Evolutionary conservation across 92 coral and sea anemone genomes (phyloP), one percentile per base, ranked within the genome.

Genomic region (Zoanthus sociatus): DNA sequence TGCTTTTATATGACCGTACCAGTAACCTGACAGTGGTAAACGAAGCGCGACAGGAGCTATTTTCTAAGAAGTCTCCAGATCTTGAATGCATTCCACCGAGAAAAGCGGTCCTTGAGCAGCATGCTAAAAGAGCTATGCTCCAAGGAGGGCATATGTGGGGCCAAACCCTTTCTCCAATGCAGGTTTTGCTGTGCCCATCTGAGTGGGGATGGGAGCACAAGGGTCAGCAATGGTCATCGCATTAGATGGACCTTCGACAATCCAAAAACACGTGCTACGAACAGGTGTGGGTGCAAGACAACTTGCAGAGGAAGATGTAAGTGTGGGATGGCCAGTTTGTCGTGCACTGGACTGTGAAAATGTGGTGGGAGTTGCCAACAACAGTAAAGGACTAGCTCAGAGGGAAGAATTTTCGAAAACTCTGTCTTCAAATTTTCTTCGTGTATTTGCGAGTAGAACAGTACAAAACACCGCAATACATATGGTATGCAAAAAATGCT

Each of bases 181-280:
- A 10, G 30, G 37, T 46, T 6, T 30, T 78, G 3, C 84, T 71
- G 8, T 18, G 84, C n/a, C 71, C 84, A 3, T 46, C 42, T 17
- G 46, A 67, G 17, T 83, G 87, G 61, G 77, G 87, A 68, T 83
- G 87, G 87, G 16, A 37, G 71, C 86, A 9, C 44, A n/a, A 81
- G 2, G 78, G 44, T 42, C 31, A 42, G 46, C 47, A 13, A 14
- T 83, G 87, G 87, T 31, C 46, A 15, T 78, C 78, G 11, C 50
- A 32, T 50, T 83, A 78, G 87, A 82, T 77, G 15, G 15, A 50
- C 77, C 31, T 82, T 7, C 7, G 56, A 58, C 76, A 82, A 82
- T 77, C 77, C 30, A 82, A 82, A 47, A 26, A 66, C 77, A 82
- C 77, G 21, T 82, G 87, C 42, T 82, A 83, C 50, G 87, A 70